Base-by-base conservation (phyloP, 1,140 invertebrate species). In the Zeugodacus cucurbitae region DNA sequence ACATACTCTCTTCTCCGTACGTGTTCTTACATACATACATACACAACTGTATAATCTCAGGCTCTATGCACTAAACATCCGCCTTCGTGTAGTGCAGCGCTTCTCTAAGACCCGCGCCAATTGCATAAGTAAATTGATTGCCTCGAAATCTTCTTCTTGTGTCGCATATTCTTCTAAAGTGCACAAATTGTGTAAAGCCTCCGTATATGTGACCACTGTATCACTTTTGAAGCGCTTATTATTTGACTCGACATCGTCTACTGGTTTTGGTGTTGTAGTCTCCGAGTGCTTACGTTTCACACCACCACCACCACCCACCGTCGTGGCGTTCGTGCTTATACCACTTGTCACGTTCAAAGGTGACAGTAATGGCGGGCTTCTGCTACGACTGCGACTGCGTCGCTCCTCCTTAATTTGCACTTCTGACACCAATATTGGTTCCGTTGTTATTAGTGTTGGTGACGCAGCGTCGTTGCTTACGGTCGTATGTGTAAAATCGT, bases 111-210 rank as follows among this genome's bases (percentile, higher is more conserved):
- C 34, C 5, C 86, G 41, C 29, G 54, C 58, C 37, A 89, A 62
- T 59, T 89, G 87, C 26, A 32, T 59, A n/a, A 89, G n/a, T 44
- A 89, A 70, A 87, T 89, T 89, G 44, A 89, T 78, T 2, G 87
- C 89, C 7, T 58, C 32, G 37, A 89, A 89, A 87, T 89, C 89
- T 85, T 89, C 89, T 34, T 89, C 32, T 41, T 44, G 74, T 34
- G 87, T n/a, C 8, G 89, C 89, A 64, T 88, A 89, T 3, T 88
- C 87, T 54, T 89, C 87, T 26, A 89, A 32, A 1, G 89, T 87
- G 4, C 29, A 20, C 85, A 89, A 54, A 22, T 57, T 48, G 11
- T 17, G 32, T 34, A 89, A 26, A 2, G 88, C 88, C 4, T 82
- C 88, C 22, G 44, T 62, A 82, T 88, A 88, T 32, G 10, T 86